A percentile compares a stretch with the other conserved stretches of the same genome.
Conservation (phyloP, 2,888 invertebrate genomes). For the Dryocosmus kuriphilus region DNA sequence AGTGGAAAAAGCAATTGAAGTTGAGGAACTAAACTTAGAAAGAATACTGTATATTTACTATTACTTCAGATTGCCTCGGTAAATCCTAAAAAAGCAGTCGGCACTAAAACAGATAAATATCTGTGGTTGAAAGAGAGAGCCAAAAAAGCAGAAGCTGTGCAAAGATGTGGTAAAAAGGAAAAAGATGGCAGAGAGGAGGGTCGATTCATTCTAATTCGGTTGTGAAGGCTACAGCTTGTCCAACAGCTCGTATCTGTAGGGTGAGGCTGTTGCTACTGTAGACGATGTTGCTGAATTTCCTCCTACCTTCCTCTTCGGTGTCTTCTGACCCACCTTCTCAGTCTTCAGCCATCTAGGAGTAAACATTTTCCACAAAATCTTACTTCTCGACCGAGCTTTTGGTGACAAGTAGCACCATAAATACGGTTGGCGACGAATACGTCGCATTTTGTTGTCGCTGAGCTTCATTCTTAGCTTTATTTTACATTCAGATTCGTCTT, state of each 20-base stretch:
- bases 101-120: constrained; percentile 44
- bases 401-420: constrained; percentile 70
- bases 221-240: constrained; percentile 76
- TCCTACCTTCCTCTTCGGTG: constrained; percentile 49
- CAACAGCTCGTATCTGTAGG: constrained; percentile 69
- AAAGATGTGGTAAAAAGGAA: constrained; percentile 49
- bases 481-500: constrained; percentile 33
- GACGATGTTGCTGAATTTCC: constrained; percentile 10
- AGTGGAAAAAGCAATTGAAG: too few relatives aligned
- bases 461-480: constrained; percentile 16
- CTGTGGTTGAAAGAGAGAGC: constrained; percentile 52
- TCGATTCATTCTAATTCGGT: constrained; percentile 76
- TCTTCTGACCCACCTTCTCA: background rate
- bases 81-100: background rate
- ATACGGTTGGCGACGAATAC: constrained; percentile 67
- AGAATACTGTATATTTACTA: background rate
- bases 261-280: constrained; percentile 53
- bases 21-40: background rate
- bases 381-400: constrained; percentile 55
- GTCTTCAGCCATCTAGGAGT: constrained; percentile 34
- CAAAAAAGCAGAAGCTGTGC: constrained; percentile 52
- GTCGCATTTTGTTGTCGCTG: constrained; percentile 55
- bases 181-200: constrained; percentile 54
- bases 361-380: constrained; percentile 64
- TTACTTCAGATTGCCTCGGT: background rate